Conservation (phyloP, 2,797 vertebrate species). For the Pipistrellus pipistrellus region DNA sequence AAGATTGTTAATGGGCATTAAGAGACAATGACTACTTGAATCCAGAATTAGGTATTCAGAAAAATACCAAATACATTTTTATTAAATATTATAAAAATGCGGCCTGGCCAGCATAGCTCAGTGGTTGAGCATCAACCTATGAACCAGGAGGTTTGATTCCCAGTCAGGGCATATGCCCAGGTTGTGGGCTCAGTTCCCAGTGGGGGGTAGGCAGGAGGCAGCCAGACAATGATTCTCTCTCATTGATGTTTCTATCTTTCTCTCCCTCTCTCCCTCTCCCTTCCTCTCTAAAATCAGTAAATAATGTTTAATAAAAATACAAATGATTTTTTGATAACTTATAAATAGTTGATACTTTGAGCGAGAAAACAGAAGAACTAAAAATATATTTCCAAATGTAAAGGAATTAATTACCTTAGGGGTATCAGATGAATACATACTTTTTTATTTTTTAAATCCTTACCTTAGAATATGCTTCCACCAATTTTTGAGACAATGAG, state of each 20-base stretch:
- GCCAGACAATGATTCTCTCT: too few species aligned
- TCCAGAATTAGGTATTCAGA: conserved; percentile 50
- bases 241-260: too few species aligned
- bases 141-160: too few species aligned
- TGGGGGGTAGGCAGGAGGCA: too few species aligned
- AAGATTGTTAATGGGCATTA: neutral
- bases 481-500: neutral
- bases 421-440: conserved; percentile 6
- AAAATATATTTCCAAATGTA: conserved; percentile 51
- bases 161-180: too few species aligned
- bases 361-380: conserved; percentile 43
- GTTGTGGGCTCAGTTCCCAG: too few species aligned
- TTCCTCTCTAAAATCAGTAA: too few species aligned
- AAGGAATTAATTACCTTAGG: conserved; percentile 8
- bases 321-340: conserved; percentile 12
- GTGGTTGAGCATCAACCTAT: too few species aligned
- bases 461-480: neutral
- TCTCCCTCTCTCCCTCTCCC: too few species aligned
- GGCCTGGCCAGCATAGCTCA: neutral
- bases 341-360: conserved; percentile 46
- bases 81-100: conserved; percentile 68
- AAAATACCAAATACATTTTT: conserved; percentile 62
- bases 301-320: too few species aligned
- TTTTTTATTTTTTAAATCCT: conserved; percentile 45
- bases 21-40: neutral